Conservation (phyloP, 2,797 vertebrate species). For the Myripristis jacobus region DNA sequence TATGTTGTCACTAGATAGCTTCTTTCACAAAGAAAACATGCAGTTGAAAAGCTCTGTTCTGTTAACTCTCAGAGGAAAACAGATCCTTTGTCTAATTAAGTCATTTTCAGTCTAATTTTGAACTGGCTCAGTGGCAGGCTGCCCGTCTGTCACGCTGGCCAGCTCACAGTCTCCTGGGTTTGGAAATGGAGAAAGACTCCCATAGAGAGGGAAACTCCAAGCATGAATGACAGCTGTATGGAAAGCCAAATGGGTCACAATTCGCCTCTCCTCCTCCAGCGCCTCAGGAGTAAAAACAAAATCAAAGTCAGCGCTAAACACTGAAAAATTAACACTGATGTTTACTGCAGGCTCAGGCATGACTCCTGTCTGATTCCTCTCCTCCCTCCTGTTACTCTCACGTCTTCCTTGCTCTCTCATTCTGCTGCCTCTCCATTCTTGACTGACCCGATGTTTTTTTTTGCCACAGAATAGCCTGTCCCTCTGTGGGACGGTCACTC, state of each 20-base stretch:
- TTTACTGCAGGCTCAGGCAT: no score
- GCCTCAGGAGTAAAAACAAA: background rate
- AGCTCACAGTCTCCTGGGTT: background rate
- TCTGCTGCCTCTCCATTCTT: background rate
- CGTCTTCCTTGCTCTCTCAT: background rate
- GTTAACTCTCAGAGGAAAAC: background rate
- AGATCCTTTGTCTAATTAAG: conserved; percentile 14
- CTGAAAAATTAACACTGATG: no score
- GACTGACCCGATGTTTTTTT: conserved; percentile 24
- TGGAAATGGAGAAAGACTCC: background rate
- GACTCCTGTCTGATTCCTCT: background rate
- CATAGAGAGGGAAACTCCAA: background rate
- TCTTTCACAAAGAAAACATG: no score
- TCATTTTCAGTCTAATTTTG: background rate
- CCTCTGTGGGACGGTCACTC: conserved; percentile 11
- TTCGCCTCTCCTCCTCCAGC: background rate
- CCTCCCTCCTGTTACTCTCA: no score
- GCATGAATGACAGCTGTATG: background rate
- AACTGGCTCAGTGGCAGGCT: conserved; percentile 9
- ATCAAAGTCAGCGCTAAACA: no score
- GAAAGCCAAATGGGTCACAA: no score
- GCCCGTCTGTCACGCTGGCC: conserved; percentile 2
- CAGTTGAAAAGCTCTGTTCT: no score
- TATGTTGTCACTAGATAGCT: no score
- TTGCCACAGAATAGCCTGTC: conserved; percentile 27